phyloP scores from a whole-genome alignment of 2,113 vertebrate species.

The Brienomyrus longianalis region DNA sequence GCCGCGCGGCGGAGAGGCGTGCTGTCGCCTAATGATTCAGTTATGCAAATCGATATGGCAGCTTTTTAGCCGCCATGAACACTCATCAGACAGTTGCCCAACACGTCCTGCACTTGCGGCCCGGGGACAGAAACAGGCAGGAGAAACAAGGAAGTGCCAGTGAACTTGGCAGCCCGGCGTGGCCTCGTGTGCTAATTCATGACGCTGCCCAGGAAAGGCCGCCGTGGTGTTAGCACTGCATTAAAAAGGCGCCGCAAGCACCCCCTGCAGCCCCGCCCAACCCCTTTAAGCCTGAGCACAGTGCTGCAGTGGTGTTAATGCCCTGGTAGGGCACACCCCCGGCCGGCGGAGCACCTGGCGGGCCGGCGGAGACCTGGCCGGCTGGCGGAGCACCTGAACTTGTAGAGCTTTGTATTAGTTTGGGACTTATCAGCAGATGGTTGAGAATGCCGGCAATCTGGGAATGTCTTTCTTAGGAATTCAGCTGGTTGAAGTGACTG shows the following conservation, averaged over 20 bases:
- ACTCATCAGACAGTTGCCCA: constrained; percentile 7
- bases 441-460: not conserved
- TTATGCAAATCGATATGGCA: constrained; percentile 1
- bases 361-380: no score
- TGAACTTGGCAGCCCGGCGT: not conserved
- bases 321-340: not conserved
- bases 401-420: not conserved
- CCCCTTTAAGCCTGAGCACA: no score
- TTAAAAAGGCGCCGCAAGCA: not conserved
- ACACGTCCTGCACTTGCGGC: not conserved
- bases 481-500: not conserved
- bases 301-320: not conserved
- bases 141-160: not conserved
- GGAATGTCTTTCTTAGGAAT: not conserved
- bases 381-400: not conserved
- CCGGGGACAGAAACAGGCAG: not conserved
- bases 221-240: not conserved
- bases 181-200: not conserved
- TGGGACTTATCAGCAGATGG: not conserved
- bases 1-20: not conserved
- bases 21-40: not conserved
- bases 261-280: not conserved
- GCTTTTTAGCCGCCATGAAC: not conserved
- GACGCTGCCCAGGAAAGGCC: not conserved
- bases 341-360: no score